Percentiles rank a stretch among this genome's conserved stretches.
Evolutionary conservation across 1,140 invertebrate genomes (phyloP).

Genomic region (Lucilia sericata): DNA sequence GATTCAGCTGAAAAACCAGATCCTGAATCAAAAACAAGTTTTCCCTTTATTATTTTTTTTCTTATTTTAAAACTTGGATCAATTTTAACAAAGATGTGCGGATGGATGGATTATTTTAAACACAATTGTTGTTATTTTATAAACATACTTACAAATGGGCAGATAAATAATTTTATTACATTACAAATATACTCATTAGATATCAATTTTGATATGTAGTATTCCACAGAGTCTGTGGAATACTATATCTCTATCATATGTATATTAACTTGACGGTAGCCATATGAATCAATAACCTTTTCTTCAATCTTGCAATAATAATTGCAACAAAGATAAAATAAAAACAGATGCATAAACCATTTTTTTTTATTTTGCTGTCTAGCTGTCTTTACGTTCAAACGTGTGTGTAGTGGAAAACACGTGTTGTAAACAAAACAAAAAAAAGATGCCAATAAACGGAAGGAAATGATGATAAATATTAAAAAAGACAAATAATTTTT

Average conservation of each 20-base stretch:
- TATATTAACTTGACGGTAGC: background rate
- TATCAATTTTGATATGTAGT: too few species aligned
- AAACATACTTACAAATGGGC: background rate
- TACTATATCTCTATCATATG: too few species aligned
- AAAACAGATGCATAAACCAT: background rate
- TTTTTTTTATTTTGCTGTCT: too few species aligned
- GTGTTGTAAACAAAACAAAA: background rate
- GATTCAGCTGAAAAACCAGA: background rate
- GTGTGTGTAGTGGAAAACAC: background rate
- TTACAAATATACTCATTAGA: background rate
- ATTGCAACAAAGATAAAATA: background rate
- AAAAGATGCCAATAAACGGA: background rate
- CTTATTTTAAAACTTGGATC: background rate
- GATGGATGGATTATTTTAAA: background rate
- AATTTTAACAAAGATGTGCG: background rate
- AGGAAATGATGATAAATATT: background rate
- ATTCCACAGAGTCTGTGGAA: too few species aligned
- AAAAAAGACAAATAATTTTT: background rate
- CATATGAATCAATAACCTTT: background rate
- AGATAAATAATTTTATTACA: background rate
- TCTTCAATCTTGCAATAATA: background rate
- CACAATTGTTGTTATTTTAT: background rate
- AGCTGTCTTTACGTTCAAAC: too few species aligned
- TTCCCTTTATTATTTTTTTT: background rate
- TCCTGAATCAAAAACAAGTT: constrained; percentile 14